Conservation (phyloP, 2,888 invertebrate genomes). For the Caenorhabditis macrosperma region DNA sequence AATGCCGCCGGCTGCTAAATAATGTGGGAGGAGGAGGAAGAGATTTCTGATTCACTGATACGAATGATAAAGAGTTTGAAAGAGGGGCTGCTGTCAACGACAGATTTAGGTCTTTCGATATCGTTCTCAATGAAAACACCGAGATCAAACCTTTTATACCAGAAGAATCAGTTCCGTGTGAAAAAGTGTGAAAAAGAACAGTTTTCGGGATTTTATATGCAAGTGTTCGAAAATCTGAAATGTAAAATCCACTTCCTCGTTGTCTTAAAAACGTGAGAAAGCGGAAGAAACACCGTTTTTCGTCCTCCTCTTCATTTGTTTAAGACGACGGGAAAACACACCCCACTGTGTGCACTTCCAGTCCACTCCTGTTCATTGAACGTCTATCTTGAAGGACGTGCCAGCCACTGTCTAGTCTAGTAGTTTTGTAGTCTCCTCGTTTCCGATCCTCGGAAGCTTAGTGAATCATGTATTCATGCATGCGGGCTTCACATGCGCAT, state of each 20-base stretch:
- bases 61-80: too few species aligned
- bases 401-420: slow-evolving; percentile 23
- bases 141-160: not conserved
- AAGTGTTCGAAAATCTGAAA: not conserved
- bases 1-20: not conserved
- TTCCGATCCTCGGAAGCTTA: slow-evolving; percentile 18
- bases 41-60: not conserved
- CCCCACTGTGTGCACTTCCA: not conserved
- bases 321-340: not conserved
- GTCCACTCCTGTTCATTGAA: not conserved
- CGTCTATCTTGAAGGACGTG: not conserved
- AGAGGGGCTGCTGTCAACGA: too few species aligned
- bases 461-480: slow-evolving; percentile 10
- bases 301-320: too few species aligned
- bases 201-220: too few species aligned
- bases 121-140: too few species aligned
- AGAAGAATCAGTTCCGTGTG: slow-evolving; percentile 1
- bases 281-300: slow-evolving; percentile 15
- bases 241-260: not conserved
- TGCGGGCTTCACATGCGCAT: slow-evolving; percentile 18
- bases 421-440: slow-evolving; percentile 6
- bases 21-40: not conserved
- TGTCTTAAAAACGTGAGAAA: slow-evolving; percentile 9
- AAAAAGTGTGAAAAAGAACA: too few species aligned
- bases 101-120: too few species aligned